Evolutionary conservation across 2,888 invertebrate genomes (phyloP), one percentile per base, ranked within the genome.

Genomic region (Desoria tigrina): DNA sequence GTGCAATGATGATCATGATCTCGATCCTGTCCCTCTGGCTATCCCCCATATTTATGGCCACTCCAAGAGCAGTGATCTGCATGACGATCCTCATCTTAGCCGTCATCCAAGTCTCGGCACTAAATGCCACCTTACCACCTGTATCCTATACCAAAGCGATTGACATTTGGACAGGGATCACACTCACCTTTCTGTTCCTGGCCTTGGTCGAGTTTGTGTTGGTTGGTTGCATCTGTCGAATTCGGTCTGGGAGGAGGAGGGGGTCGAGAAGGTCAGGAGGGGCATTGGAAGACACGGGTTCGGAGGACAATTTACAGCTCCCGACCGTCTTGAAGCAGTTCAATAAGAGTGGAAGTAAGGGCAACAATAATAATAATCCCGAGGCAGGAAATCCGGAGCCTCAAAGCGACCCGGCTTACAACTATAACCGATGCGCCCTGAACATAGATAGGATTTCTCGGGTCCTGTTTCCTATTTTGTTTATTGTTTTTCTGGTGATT

Each of bases 1-100:
- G 80, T 61, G 77, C 77, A 39, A 79, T 79, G 78, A 69, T 80
- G 26, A 78, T 79, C n/a, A 78, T 78, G 14, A 77, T 78, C n/a
- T 70, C 77, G 7, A 79, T 77, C 72, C 74, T 78, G 39, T 66
- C 71, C 42, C 75, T 76, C 64, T 76, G 75, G 68, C 45, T 77
- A 26, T 69, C 72, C 42, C 55, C 57, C 2, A 50, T 67, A 1
- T 66, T 61, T 16, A 65, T 74, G 59, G 23, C 51, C 23, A 67
- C 75, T 23, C 71, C 71, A 1, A 64, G 77, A 16, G 56, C 76
- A 2, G 54, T 77, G 14, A 58, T 77, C 14, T 60, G 67, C 24
- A 54, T 75, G 7, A 56, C 73, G 6, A 68, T 75, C 18, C 71
- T 76, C 26, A 63, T 70, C 18, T 59, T 72, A n/a, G 56, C 66